Evolutionary conservation across 1,140 invertebrate genomes (phyloP), one percentile per base, ranked within the genome.

Genomic region (Ceratitis capitata): DNA sequence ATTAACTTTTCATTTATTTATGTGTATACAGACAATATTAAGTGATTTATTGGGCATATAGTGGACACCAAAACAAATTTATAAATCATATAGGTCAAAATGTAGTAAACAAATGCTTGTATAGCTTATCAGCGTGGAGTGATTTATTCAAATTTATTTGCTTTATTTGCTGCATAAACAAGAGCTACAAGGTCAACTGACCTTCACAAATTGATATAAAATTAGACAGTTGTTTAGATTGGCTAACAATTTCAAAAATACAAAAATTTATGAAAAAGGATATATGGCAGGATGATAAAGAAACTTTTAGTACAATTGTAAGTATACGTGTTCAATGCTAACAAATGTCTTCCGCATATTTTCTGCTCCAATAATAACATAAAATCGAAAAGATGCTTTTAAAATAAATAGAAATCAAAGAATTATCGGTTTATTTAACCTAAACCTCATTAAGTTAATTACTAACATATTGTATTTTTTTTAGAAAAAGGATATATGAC

Each of bases 41-140:
- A 2, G 69, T 47, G 42, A 78, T 78, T 78, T 78, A 78, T 78
- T 78, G n/a, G 19, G 7, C 5, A 45, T 3, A 9, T n/a, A 78
- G 42, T 47, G 69, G 69, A 45, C 39, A 78, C 45, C n/a, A 78
- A 78, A 78, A 78, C 69, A 78, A 78, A 42, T 78, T 45, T 78
- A 45, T 78, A 78, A 78, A 78, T 78, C 39, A 78, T 45, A 10
- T 39, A 78, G 69, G 16, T 45, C 69, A 78, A 78, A 42, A 6
- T 7, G 23, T 29, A 42, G 19, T 78, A 78, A 78, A 45, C 42
- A 78, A 78, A 78, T 47, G 45, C 12, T 45, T 78, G 56, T 61
- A 16, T 26, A 39, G 32, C 32, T 69, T 78, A 78, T 78, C 69
- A 45, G 69, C 39, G 39, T 39, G 1, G 45, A 78, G 26, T 26